Evolutionary conservation across 2,113 vertebrate species (phyloP).

Genomic region (Puntigrus tetrazona): DNA sequence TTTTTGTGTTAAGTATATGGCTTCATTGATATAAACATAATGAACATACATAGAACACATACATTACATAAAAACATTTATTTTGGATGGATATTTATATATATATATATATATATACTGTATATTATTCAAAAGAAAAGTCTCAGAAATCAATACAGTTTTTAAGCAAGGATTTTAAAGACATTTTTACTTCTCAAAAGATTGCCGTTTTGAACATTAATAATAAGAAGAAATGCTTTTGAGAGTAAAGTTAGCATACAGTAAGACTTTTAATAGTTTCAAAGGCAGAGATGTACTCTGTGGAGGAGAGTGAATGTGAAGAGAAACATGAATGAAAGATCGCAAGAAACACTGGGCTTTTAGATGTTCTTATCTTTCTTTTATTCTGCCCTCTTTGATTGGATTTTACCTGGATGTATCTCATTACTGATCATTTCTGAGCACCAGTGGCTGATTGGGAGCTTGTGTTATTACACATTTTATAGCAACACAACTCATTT

Average conservation of each 20-base stretch:
- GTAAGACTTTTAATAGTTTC: too few relatives aligned
- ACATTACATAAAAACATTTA: too few relatives aligned
- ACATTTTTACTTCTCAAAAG: not conserved
- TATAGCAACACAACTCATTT: not conserved
- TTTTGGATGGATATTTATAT: too few relatives aligned
- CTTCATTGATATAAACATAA: too few relatives aligned
- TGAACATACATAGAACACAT: too few relatives aligned
- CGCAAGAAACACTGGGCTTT: not conserved
- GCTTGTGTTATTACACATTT: constrained; percentile 19
- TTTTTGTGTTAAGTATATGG: too few relatives aligned
- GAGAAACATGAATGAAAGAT: constrained; percentile 5
- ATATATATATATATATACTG: too few relatives aligned
- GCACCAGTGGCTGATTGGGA: constrained; percentile 66
- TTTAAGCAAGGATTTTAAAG: not conserved
- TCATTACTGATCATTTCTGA: constrained; percentile 71
- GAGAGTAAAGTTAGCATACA: not conserved
- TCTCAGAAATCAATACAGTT: not conserved
- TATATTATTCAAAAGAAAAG: not conserved
- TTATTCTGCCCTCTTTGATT: constrained; percentile 71
- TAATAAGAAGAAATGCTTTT: too few relatives aligned
- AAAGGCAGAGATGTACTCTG: not conserved
- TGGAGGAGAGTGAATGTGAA: not conserved
- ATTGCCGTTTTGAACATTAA: too few relatives aligned
- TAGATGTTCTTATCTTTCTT: constrained; percentile 66
- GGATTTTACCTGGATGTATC: constrained; percentile 70